Evolutionary conservation across 2,113 vertebrate genomes (phyloP).

Genomic region (Dryoscopus gambensis): DNA sequence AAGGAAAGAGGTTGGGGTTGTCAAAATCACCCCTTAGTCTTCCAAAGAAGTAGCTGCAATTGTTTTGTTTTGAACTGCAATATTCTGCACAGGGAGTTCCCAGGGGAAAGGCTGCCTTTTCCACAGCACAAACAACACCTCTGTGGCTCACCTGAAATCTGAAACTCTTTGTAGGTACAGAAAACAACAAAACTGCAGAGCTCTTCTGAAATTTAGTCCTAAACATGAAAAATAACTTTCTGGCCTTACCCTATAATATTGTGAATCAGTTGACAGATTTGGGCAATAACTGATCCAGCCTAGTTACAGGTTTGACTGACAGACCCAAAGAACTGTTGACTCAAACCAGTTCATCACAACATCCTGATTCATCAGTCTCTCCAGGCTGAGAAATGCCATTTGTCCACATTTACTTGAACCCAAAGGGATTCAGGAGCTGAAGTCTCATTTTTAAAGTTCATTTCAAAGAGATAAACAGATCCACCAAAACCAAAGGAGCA

Average conservation of each 20-base stretch:
- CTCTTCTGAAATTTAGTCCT: background rate
- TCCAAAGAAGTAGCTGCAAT: background rate
- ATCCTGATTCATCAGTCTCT: background rate
- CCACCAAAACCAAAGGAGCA: background rate
- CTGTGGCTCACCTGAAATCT: accelerated
- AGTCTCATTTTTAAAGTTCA: background rate
- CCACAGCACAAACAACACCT: background rate
- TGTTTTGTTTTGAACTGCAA: background rate
- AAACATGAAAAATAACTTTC: background rate
- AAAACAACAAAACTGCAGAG: background rate
- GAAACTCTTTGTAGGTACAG: background rate
- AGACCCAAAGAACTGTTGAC: background rate
- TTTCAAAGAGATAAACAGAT: background rate
- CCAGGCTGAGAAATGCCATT: background rate
- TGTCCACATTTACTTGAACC: background rate
- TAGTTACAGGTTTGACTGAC: background rate
- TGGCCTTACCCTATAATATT: background rate
- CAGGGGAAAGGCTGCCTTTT: background rate
- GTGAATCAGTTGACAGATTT: background rate
- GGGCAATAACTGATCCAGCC: background rate
- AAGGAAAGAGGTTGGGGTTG: background rate
- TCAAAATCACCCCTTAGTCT: background rate
- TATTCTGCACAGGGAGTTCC: background rate
- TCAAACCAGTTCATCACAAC: background rate
- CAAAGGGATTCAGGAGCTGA: background rate